Conservation (phyloP, 2,797 vertebrate genomes). For the Dromococcyx pavoninus region DNA sequence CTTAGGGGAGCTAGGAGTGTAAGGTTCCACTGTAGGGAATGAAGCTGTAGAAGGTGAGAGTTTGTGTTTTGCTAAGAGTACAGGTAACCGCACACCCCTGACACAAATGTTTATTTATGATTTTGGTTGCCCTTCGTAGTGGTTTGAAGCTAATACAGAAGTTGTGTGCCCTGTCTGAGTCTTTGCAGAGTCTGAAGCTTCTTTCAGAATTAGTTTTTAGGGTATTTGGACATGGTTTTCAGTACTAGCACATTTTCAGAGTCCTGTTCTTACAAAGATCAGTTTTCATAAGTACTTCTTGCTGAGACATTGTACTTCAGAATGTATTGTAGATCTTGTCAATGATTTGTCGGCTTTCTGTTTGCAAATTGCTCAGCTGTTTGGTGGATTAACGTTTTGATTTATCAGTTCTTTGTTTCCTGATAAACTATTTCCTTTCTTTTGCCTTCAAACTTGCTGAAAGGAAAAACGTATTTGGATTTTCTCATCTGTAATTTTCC, state of each 20-base stretch:
- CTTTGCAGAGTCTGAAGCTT: background rate
- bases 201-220: background rate
- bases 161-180: background rate
- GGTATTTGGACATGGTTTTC: background rate
- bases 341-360: background rate
- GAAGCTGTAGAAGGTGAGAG: background rate
- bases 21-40: background rate
- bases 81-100: background rate
- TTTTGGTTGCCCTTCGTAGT: background rate
- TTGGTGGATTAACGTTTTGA: background rate
- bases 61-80: background rate
- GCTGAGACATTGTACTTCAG: background rate
- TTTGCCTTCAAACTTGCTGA: background rate
- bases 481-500: background rate
- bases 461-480: background rate
- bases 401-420: background rate
- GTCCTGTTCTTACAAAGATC: background rate
- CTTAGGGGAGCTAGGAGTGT: background rate
- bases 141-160: background rate
- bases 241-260: background rate
- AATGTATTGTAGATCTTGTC: background rate
- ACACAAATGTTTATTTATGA: background rate
- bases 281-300: background rate
- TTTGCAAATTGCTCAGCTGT: background rate
- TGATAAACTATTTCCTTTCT: fast-evolving